Base-by-base conservation (phyloP, 2,113 vertebrate species). In the Octodon degus region DNA sequence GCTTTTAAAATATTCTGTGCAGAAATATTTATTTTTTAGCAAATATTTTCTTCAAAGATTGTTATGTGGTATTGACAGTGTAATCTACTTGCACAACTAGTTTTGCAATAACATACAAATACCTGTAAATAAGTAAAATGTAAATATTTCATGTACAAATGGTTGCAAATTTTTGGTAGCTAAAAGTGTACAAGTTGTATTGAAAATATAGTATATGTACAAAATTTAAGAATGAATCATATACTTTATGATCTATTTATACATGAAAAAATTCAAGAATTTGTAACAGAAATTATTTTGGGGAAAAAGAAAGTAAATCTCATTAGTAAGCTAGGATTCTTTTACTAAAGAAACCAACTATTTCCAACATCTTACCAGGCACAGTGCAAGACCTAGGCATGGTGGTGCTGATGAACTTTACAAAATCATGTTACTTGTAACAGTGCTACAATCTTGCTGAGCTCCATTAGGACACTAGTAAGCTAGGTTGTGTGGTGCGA, bases 21-120 rank as follows among this genome's bases (percentile, higher is more conserved):
- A 97, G 96, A 97, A 97, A 96, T 97, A 96, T 96, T 97, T 98
- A 98, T 98, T 98, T 98, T 98, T 98, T 97, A 97, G 96, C 95
- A 97, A 95, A 93, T 97, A 97, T 97, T 96, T 98, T 98, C 97
- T 96, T 98, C 95, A 87, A 96, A 98, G 92, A 96, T 96, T 94
- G 89, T 70, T 96, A 97, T 96, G 96, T 96, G 83, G 94, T 97
- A 96, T 93, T 95, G 92, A 96, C 92, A 96, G 81, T 97, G 86
- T 97, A 97, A 96, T 96, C 92, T 96, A 97, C 95, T 96, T 98
- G 96, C 96, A 98, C 97, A 98, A 95, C 76, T 96, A 97, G 96
- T 97, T 98, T 98, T 97, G 96, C 97, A 98, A 98, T 98, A 98
- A 98, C 76, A 89, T 97, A 96, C 65, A 95, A 96, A 96, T 94